Evolutionary conservation across 2,113 vertebrate species (phyloP).

Genomic region (Nothobranchius kuhntae): DNA sequence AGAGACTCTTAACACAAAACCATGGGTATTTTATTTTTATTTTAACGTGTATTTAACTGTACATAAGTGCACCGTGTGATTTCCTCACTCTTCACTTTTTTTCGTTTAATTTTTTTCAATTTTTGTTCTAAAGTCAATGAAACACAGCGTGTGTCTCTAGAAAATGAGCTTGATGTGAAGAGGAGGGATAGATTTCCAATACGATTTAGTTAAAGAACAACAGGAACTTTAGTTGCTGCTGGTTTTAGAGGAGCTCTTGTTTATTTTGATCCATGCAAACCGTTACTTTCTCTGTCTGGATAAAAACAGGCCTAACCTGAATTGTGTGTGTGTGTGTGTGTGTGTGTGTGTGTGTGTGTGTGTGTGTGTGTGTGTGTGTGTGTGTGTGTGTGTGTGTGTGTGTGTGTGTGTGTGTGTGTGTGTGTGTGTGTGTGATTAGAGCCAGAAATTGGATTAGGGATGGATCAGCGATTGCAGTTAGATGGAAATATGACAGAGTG

Average conservation of each 20-base stretch:
- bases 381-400: neutral
- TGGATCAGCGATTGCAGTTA: slow-evolving; percentile 51
- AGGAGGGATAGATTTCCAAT: slow-evolving; percentile 51
- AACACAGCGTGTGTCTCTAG: slow-evolving; percentile 6
- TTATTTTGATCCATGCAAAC: slow-evolving; percentile 32
- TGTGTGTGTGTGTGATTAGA: slow-evolving; percentile 32
- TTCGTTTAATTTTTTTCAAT: slow-evolving; percentile 6
- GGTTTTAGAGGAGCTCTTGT: slow-evolving; percentile 25
- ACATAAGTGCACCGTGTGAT: neutral
- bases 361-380: neutral
- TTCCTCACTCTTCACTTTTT: slow-evolving; percentile 14
- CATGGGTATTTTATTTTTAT: neutral
- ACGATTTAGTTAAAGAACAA: neutral
- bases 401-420: slow-evolving; percentile 9
- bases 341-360: neutral
- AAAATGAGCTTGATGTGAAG: slow-evolving; percentile 22
- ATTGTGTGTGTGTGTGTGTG: neutral
- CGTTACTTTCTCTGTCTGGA: slow-evolving; percentile 33
- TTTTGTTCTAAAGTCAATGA: slow-evolving; percentile 42
- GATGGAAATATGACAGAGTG: slow-evolving; percentile 58
- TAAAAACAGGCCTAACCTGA: slow-evolving; percentile 27
- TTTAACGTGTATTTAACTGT: neutral
- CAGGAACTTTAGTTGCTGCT: slow-evolving; percentile 6
- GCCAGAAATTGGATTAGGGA: slow-evolving; percentile 66
- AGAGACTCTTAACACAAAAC: neutral